phyloP scores from a whole-genome alignment of 2,797 vertebrate genomes.

The Acomys russatus region DNA sequence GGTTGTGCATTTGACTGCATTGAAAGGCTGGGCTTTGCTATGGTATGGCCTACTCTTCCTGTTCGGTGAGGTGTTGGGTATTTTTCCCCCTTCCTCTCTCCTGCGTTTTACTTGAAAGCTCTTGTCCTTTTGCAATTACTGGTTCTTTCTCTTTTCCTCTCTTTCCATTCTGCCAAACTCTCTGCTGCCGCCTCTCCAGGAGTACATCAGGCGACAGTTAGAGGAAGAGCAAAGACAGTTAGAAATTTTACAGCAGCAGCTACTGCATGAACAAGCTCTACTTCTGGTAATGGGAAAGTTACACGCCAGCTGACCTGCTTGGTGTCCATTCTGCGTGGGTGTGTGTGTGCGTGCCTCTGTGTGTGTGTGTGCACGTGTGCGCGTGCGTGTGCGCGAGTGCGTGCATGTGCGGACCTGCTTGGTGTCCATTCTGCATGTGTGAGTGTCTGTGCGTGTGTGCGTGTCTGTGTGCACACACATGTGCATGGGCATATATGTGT shows the following conservation, averaged over 20 bases:
- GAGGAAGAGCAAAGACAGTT: constrained; percentile 99
- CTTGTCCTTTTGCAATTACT: constrained; percentile 84
- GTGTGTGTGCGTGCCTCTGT: background rate
- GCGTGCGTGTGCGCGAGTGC: no score
- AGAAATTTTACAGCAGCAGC: constrained; percentile 99
- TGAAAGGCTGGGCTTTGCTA: constrained; percentile 60
- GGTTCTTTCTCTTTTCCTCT: constrained; percentile 86
- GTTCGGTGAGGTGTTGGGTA: constrained; percentile 55
- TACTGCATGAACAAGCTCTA: constrained; percentile 99
- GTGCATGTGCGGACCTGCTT: no score
- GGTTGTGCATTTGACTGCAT: constrained; percentile 68
- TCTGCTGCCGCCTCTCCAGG: constrained; percentile 92
- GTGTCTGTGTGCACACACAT: no score
- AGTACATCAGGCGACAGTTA: constrained; percentile 99
- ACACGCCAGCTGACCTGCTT: constrained; percentile 73
- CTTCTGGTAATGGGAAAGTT: constrained; percentile 96
- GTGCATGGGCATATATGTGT: background rate
- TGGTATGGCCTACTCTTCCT: background rate
- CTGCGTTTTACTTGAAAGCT: constrained; percentile 41
- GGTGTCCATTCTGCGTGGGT: constrained; percentile 26
- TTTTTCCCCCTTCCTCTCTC: constrained; percentile 51
- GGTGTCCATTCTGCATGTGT: background rate
- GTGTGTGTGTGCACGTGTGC: background rate
- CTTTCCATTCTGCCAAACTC: constrained; percentile 76
- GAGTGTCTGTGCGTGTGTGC: background rate